Evolutionary conservation across 2,888 invertebrate species (phyloP), one percentile per base, ranked within the genome.

Genomic region (Neoascia interrupta): DNA sequence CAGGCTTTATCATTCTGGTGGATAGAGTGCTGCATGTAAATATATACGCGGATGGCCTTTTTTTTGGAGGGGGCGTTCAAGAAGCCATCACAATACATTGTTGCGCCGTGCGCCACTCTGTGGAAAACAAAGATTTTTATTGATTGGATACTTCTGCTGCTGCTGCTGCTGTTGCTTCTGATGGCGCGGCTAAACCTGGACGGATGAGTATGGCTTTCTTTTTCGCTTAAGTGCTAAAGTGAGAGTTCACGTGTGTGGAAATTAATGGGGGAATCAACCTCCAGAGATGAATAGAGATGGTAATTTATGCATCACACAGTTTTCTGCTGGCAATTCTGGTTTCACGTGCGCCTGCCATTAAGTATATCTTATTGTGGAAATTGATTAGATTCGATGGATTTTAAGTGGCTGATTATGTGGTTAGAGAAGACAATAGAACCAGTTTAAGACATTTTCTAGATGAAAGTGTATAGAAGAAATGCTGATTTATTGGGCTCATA

Each of bases 221-320:
- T 70, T 45, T 19, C 28, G 39, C 54, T 34, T 31, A 36, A 16
- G 4, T 16, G 28, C 31, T 61, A 11, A 64, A 76, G 72, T 72
- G 60, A 76, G 72, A 72, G 58, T 64, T 72, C 63, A 63, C 56
- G 51, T 63, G 56, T 63, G 60, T n/a, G n/a, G 34, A 60, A 61
- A 54, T 45, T 37, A 37, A 63, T 63, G 49, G 70, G 10, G 19
- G 49, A 34, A 41, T 23, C n/a, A n/a, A n/a, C n/a, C n/a, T n/a
- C n/a, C n/a, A n/a, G n/a, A n/a, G n/a, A n/a, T 23, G 21, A 13
- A 23, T n/a, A 3, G 8, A 11, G 23, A 13, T 21, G 45, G 10
- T 34, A 37, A 60, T 47, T 34, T 43, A 34, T 58, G n/a, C n/a
- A n/a, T n/a, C n/a, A n/a, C n/a, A n/a, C n/a, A n/a, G n/a, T 43